phyloP scores from a whole-genome alignment of 1,140 invertebrate genomes.

The Melitaea cinxia region DNA sequence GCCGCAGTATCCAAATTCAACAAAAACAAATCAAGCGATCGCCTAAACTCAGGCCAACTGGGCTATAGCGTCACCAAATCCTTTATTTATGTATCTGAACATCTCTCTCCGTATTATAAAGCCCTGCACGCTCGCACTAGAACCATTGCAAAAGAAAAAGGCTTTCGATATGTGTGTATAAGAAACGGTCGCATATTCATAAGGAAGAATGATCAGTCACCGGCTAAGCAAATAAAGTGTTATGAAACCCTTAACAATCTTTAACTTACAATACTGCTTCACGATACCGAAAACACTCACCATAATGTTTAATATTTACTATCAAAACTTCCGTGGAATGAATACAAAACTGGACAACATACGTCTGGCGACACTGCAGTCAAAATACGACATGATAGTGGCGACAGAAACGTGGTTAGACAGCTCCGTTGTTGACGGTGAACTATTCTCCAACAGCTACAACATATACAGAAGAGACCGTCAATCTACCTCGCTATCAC shows the following conservation, averaged over 20 bases:
- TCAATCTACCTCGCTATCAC: background rate
- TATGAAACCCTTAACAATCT: slow-evolving; percentile 22
- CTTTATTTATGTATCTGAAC: slow-evolving; percentile 9
- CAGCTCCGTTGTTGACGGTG: slow-evolving; percentile 24
- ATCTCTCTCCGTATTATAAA: slow-evolving; percentile 4
- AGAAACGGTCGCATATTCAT: slow-evolving; percentile 9
- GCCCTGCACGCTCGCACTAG: slow-evolving; percentile 10
- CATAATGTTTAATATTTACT: slow-evolving; percentile 21
- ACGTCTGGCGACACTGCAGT: slow-evolving; percentile 36
- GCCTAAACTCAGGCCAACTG: background rate
- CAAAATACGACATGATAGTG: slow-evolving; percentile 36
- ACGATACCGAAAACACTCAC: background rate
- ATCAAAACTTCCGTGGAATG: slow-evolving; percentile 43
- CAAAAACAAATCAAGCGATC: slow-evolving; percentile 28
- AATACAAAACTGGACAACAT: slow-evolving; percentile 5
- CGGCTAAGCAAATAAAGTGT: slow-evolving; percentile 28
- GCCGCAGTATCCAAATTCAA: slow-evolving; percentile 39
- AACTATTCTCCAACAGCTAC: slow-evolving; percentile 4
- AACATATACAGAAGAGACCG: slow-evolving; percentile 17
- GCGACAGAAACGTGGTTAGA: slow-evolving; percentile 42
- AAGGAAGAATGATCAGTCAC: slow-evolving; percentile 12
- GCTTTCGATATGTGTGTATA: slow-evolving; percentile 3
- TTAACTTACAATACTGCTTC: slow-evolving; percentile 13
- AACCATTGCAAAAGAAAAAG: slow-evolving; percentile 8
- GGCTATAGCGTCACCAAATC: slow-evolving; percentile 10